phyloP scores from a whole-genome alignment of 2,888 invertebrate species.

The Sesia bembeciformis region DNA sequence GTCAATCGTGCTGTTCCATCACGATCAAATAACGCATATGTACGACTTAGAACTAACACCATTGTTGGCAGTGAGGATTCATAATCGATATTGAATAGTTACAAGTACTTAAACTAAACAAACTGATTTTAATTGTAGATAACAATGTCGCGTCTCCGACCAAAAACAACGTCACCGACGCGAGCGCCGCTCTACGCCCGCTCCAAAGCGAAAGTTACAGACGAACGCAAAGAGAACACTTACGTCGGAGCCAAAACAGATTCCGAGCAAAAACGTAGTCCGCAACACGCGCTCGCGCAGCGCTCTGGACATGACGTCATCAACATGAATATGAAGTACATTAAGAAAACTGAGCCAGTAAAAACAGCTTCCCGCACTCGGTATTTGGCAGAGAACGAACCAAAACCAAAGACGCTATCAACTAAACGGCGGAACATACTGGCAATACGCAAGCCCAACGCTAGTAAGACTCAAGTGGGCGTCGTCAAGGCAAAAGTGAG shows the following conservation, averaged over 20 bases:
- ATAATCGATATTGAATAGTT: no score
- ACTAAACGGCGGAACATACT: slow-evolving; percentile 55
- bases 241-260: slow-evolving; percentile 52
- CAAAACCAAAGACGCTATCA: slow-evolving; percentile 49
- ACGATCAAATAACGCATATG: no score
- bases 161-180: slow-evolving; percentile 48
- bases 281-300: slow-evolving; percentile 26
- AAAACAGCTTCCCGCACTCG: slow-evolving; percentile 40
- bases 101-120: no score
- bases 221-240: slow-evolving; percentile 65
- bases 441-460: slow-evolving; percentile 54
- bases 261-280: slow-evolving; percentile 29
- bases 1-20: slow-evolving; percentile 40
- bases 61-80: slow-evolving; percentile 18
- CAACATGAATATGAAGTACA: slow-evolving; percentile 38
- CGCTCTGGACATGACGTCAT: slow-evolving; percentile 46
- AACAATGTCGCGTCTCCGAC: slow-evolving; percentile 56
- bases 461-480: slow-evolving; percentile 45
- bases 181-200: slow-evolving; percentile 51
- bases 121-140: slow-evolving; percentile 30
- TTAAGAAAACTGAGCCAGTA: slow-evolving; percentile 45
- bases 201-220: slow-evolving; percentile 49
- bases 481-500: slow-evolving; percentile 33
- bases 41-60: slow-evolving; percentile 11
- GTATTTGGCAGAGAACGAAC: slow-evolving; percentile 48